These are phyloP conservation scores for Ostrea denselamellosa DNA, from an alignment of 1,140 invertebrate genomes.

Conservation along the genomic window DNA sequence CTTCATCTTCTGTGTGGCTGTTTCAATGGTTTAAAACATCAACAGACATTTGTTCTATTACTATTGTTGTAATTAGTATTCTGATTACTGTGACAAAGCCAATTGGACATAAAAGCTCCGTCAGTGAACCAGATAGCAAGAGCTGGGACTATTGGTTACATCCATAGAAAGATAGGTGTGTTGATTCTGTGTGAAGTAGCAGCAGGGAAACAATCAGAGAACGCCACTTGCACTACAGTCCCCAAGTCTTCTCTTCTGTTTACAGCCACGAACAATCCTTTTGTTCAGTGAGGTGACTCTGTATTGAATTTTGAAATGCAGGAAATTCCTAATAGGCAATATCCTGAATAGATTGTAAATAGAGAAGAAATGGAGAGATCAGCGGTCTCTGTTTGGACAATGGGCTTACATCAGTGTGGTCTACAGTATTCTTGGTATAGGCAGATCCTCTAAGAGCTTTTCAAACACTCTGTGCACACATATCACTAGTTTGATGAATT, in stretches of 20 bases:
- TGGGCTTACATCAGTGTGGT: neutral
- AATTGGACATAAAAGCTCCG: neutral
- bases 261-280: neutral
- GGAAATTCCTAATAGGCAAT: conserved; percentile 38
- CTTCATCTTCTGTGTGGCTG: neutral
- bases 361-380: conserved; percentile 30
- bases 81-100: neutral
- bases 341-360: conserved; percentile 37
- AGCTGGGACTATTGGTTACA: conserved; percentile 11
- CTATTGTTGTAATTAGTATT: conserved; percentile 23
- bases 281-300: conserved; percentile 16
- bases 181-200: neutral
- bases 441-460: conserved; percentile 17
- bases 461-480: conserved; percentile 33
- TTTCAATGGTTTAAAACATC: conserved; percentile 36
- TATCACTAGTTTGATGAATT: conserved; percentile 36
- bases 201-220: neutral
- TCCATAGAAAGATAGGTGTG: neutral
- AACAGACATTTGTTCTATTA: neutral
- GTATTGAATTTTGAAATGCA: conserved; percentile 38
- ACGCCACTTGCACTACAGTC: neutral
- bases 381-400: conserved; percentile 17
- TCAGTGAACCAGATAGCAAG: neutral
- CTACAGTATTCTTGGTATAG: neutral
- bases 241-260: conserved; percentile 7